Evolutionary conservation across 2,888 invertebrate species (phyloP).

Genomic region (Ditylenchus weischeri): DNA sequence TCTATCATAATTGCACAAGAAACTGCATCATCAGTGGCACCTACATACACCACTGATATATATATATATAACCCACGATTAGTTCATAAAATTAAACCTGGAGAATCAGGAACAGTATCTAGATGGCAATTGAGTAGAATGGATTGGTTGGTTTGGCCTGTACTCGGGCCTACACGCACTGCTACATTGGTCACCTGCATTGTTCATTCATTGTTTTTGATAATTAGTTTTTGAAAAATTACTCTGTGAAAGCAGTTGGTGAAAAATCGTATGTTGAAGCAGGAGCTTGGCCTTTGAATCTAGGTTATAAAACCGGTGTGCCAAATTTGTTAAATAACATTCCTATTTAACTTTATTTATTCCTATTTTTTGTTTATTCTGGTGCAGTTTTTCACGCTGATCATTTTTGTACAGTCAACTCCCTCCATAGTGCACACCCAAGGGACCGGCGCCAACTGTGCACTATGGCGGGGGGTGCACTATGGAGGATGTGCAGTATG

Average conservation of each 20-base stretch:
- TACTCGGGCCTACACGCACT: constrained; percentile 60
- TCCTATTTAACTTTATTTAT: no score
- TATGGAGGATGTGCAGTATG: no score
- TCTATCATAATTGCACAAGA: constrained; percentile 84
- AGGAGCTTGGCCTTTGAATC: constrained; percentile 71
- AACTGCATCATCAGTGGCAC: constrained; percentile 81
- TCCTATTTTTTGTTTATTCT: no score
- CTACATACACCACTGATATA: constrained; percentile 60
- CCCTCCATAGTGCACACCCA: no score
- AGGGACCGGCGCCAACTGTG: no score
- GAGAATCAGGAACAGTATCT: constrained; percentile 79
- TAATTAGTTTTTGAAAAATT: no score
- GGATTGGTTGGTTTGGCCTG: constrained; percentile 65
- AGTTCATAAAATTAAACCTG: constrained; percentile 62
- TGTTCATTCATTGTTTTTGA: not conserved
- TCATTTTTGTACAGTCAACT: no score
- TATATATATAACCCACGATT: no score
- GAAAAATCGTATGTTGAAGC: constrained; percentile 75
- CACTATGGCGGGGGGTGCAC: no score
- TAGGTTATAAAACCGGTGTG: constrained; percentile 22
- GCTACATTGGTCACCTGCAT: constrained; percentile 73
- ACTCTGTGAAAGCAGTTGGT: constrained; percentile 77
- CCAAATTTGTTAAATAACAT: no score
- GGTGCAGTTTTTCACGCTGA: no score
- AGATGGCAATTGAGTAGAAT: constrained; percentile 83